Percentiles rank a stretch among this genome's conserved stretches.
These are phyloP conservation scores for Ailurus styani DNA, from an alignment of 2,113 vertebrate species.

Conservation along the genomic window DNA sequence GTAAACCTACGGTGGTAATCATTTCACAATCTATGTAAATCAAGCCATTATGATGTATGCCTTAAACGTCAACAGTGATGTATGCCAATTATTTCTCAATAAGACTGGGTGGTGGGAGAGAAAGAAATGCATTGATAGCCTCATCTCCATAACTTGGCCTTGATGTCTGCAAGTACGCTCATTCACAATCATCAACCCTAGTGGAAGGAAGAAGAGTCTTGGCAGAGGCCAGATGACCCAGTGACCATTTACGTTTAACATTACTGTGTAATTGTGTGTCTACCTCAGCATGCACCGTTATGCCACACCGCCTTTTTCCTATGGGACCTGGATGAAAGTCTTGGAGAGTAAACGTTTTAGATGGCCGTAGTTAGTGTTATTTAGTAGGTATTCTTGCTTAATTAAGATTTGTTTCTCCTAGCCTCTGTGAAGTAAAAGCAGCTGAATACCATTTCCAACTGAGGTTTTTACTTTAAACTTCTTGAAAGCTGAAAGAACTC, in stretches of 20 bases:
- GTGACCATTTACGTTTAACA: neutral
- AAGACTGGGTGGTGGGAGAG: neutral
- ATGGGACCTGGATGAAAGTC: neutral
- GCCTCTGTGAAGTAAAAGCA: neutral
- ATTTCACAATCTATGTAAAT: neutral
- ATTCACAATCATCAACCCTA: neutral
- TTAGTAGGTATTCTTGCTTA: neutral
- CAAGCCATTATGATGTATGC: neutral
- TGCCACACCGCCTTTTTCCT: neutral
- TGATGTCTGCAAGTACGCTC: neutral
- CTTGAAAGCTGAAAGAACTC: neutral
- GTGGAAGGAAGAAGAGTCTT: neutral
- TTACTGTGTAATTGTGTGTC: neutral
- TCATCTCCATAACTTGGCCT: neutral
- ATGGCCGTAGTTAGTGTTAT: neutral
- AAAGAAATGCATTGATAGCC: neutral
- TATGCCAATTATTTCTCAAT: neutral
- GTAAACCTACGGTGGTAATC: neutral
- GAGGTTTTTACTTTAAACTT: constrained; percentile 22
- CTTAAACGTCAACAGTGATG: neutral
- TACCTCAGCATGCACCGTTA: neutral
- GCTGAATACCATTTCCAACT: neutral
- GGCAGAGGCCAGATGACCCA: neutral
- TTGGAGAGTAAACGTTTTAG: neutral
- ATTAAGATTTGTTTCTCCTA: constrained; percentile 20